Percentiles rank a stretch among this genome's conserved stretches.
These are phyloP conservation scores for Umimayanthus chanpuru DNA, from an alignment of 92 coral and sea anemone genomes.

Conservation along the genomic window DNA sequence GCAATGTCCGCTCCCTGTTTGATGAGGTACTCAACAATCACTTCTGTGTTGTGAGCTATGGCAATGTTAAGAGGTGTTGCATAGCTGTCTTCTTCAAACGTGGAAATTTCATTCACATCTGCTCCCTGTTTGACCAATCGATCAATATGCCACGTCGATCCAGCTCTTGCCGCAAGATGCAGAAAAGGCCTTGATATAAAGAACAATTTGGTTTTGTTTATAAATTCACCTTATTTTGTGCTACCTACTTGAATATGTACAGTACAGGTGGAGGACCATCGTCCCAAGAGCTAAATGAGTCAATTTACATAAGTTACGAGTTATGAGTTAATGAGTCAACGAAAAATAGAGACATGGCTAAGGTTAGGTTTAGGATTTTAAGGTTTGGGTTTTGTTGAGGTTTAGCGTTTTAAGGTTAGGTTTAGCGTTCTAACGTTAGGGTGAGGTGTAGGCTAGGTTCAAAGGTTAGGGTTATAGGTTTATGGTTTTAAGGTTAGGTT, in stretches of 20 bases:
- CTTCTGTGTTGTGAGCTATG: slow-evolving; percentile 34
- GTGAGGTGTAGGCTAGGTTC: too few species aligned
- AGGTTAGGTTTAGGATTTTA: too few species aligned
- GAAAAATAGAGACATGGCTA: too few species aligned
- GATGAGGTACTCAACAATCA: slow-evolving; percentile 17
- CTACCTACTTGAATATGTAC: too few species aligned
- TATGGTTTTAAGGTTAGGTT: too few species aligned
- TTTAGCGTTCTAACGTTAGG: too few species aligned
- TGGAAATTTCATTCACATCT: slow-evolving; percentile 37
- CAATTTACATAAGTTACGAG: too few species aligned
- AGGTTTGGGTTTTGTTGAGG: too few species aligned
- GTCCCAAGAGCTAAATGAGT: background rate
- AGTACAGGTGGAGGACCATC: background rate
- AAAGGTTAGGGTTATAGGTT: too few species aligned
- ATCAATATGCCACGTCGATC: slow-evolving; percentile 23
- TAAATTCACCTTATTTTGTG: background rate
- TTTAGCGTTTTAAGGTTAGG: too few species aligned
- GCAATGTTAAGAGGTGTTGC: slow-evolving; percentile 36
- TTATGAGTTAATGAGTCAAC: too few species aligned
- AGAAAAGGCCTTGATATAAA: slow-evolving; percentile 23
- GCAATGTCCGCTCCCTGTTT: slow-evolving; percentile 10
- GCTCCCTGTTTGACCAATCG: slow-evolving; percentile 31
- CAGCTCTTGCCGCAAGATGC: slow-evolving; percentile 41
- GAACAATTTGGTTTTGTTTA: background rate
- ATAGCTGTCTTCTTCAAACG: slow-evolving; percentile 42